phyloP scores from a whole-genome alignment of 2,797 vertebrate species.

The Xiphorhynchus erythropygius region DNA sequence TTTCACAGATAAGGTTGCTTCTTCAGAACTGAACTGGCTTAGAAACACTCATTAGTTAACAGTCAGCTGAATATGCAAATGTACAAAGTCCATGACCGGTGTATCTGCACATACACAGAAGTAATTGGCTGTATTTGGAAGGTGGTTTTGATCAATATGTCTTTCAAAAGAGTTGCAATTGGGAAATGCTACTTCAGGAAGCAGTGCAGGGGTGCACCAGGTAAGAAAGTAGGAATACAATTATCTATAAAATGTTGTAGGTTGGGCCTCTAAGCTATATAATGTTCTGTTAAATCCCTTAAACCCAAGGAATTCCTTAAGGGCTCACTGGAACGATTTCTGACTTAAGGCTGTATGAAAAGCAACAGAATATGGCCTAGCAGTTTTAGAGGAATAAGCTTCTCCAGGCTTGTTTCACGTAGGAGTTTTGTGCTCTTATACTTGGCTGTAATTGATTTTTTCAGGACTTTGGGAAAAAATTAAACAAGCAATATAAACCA shows the following conservation, averaged over 20 bases:
- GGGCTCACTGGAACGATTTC: neutral
- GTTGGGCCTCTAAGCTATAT: neutral
- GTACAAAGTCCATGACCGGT: neutral
- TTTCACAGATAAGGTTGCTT: neutral
- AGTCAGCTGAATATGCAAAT: neutral
- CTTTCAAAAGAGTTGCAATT: neutral
- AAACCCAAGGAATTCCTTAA: neutral
- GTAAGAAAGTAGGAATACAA: neutral
- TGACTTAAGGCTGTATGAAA: neutral
- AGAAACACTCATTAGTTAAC: neutral
- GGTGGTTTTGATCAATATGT: neutral
- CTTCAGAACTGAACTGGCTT: neutral
- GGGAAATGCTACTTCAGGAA: neutral
- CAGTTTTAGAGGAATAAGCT: neutral
- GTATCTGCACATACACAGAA: neutral
- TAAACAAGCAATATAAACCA: neutral
- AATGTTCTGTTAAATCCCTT: neutral
- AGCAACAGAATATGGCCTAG: neutral
- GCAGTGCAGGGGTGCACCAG: neutral
- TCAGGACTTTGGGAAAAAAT: neutral
- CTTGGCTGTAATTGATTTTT: neutral
- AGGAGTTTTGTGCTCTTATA: neutral
- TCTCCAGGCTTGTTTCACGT: neutral
- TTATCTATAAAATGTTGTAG: neutral
- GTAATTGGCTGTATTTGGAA: neutral